Percentiles rank a stretch among this genome's conserved stretches.
Conservation (phyloP, 1,140 invertebrate genomes). For the Halotydeus destructor region DNA sequence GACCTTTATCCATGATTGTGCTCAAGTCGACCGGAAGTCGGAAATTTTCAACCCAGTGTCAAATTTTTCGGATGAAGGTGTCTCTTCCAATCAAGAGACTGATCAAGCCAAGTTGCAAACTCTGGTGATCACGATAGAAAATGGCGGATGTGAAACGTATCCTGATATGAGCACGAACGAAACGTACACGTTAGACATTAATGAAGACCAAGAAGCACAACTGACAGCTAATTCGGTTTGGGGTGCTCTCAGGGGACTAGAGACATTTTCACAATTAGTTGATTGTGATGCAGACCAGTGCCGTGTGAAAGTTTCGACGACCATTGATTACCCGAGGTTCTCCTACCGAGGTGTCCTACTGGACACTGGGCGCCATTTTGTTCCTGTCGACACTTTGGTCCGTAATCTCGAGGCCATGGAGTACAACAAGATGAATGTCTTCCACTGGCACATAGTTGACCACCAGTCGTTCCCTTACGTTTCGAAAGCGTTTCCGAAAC, state of each 20-base stretch:
- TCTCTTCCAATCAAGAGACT: constrained; percentile 14
- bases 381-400: constrained; percentile 38
- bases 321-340: constrained; percentile 48
- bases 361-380: constrained; percentile 61
- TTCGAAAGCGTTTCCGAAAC: constrained; percentile 31
- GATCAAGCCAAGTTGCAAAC: constrained; percentile 17
- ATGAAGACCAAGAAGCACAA: background rate
- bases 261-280: constrained; percentile 27
- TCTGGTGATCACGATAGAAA: no score
- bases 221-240: constrained; percentile 3
- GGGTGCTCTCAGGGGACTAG: constrained; percentile 18
- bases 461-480: constrained; percentile 38
- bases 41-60: no score
- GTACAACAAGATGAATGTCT: constrained; percentile 31
- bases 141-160: constrained; percentile 4
- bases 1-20: no score
- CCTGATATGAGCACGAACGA: constrained; percentile 10
- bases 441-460: constrained; percentile 44
- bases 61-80: constrained; percentile 8
- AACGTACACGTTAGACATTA: constrained; percentile 2
- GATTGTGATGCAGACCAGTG: constrained; percentile 16
- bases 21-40: no score
- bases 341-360: constrained; percentile 51
- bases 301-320: constrained; percentile 30
- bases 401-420: constrained; percentile 34